Conservation (phyloP, 1,140 invertebrate species). For the Rhyzopertha dominica region DNA sequence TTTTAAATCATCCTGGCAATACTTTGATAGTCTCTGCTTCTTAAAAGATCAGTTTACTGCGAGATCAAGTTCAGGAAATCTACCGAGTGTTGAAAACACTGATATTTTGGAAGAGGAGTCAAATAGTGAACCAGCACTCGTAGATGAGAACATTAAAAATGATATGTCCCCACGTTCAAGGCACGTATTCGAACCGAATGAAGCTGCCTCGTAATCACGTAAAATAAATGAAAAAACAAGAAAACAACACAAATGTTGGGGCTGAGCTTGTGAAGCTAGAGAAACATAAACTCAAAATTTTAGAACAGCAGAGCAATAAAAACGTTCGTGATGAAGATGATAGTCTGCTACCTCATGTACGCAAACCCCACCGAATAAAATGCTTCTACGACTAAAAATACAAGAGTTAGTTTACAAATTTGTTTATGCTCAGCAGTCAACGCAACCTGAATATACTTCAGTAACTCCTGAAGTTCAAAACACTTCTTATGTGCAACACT, state of each 20-base stretch:
- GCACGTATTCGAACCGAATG: too few species aligned
- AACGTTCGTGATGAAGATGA: conserved; percentile 49
- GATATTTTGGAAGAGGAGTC: too few species aligned
- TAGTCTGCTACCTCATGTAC: conserved; percentile 47
- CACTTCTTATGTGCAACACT: too few species aligned
- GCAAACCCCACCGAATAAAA: conserved; percentile 46
- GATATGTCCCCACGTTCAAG: neutral
- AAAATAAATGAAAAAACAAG: conserved; percentile 1
- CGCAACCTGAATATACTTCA: too few species aligned
- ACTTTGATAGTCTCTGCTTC: conserved; percentile 6
- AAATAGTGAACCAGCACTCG: neutral
- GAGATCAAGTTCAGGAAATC: conserved; percentile 1
- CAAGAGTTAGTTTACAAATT: too few species aligned
- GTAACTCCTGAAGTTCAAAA: too few species aligned
- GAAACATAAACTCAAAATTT: conserved; percentile 10
- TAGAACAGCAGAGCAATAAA: conserved; percentile 24
- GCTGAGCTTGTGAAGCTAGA: neutral
- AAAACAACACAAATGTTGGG: too few species aligned
- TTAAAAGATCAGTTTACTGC: conserved; percentile 7
- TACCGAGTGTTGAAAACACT: too few species aligned
- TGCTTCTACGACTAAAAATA: conserved; percentile 48
- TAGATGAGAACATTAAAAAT: neutral
- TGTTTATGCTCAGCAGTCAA: too few species aligned
- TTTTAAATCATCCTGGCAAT: conserved; percentile 2
- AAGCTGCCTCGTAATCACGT: neutral